Conservation (phyloP, 2,113 vertebrate species). For the Taurulus bubalis region DNA sequence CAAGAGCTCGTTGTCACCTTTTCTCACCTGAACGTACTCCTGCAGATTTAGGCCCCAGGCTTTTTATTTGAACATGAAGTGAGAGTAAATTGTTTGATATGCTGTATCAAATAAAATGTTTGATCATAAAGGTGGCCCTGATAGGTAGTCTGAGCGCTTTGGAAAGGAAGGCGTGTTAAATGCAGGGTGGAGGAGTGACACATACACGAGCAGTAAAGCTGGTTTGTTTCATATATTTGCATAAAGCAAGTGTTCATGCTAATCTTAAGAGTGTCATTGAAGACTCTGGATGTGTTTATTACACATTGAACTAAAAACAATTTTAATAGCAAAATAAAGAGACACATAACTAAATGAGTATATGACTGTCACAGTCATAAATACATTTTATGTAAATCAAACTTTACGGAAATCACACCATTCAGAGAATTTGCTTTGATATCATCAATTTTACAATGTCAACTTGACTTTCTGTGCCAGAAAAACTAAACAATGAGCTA, state of each 20-base stretch:
- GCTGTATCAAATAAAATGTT: conserved; percentile 30
- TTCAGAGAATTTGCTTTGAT: not conserved
- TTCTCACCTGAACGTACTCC: not conserved
- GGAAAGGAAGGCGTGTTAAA: conserved; percentile 2
- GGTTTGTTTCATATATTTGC: not conserved
- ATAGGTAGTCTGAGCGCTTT: conserved; percentile 15
- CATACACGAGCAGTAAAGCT: not conserved
- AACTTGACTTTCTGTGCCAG: not conserved
- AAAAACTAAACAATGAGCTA: not conserved
- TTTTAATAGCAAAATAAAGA: not conserved
- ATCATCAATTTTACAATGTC: not conserved
- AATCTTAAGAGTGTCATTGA: not conserved
- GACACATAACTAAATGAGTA: not conserved
- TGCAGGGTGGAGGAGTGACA: not conserved
- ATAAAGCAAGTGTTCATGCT: not conserved
- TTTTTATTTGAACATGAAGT: conserved; percentile 39
- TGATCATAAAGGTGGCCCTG: conserved; percentile 36
- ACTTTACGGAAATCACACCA: not conserved
- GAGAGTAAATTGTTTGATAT: conserved; percentile 30
- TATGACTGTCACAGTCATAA: not conserved
- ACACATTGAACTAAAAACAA: not conserved
- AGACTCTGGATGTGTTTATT: not conserved
- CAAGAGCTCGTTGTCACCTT: conserved; percentile 1
- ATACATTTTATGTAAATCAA: not conserved
- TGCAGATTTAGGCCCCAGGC: conserved; percentile 23